phyloP scores from a whole-genome alignment of 1,140 invertebrate genomes.

The Drosophila melanica region DNA sequence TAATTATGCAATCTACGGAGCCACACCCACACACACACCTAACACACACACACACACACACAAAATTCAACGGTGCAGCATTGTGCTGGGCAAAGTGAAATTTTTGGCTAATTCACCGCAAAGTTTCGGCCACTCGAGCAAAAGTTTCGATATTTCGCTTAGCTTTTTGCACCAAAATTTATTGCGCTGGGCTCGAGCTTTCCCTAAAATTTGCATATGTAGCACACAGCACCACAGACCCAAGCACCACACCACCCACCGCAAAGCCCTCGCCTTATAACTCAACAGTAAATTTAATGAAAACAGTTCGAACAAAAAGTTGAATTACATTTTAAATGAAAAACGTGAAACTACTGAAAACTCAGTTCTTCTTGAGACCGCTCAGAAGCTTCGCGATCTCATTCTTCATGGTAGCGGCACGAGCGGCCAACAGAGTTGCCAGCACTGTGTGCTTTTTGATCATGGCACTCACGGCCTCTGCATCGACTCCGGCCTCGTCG shows the following conservation, averaged over 20 bases:
- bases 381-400: conserved; percentile 47
- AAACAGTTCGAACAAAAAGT: conserved; percentile 36
- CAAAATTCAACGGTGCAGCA: neutral
- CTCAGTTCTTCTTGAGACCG: conserved; percentile 34
- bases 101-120: conserved; percentile 70
- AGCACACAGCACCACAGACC: neutral
- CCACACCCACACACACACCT: conserved; percentile 43
- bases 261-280: conserved; percentile 2
- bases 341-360: neutral
- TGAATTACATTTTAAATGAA: conserved; percentile 17
- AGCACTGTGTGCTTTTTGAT: conserved; percentile 60
- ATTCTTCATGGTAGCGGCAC: conserved; percentile 49
- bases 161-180: conserved; percentile 49
- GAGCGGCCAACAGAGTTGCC: conserved; percentile 52
- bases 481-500: conserved; percentile 8
- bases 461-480: conserved; percentile 25
- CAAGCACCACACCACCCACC: neutral
- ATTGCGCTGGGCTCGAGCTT: conserved; percentile 45
- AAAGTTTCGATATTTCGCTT: conserved; percentile 59
- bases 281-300: conserved; percentile 70
- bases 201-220: conserved; percentile 40
- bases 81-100: conserved; percentile 30
- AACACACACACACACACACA: conserved; percentile 12
- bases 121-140: conserved; percentile 50
- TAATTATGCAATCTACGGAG: conserved; percentile 78